Base-by-base conservation (phyloP, 1,140 invertebrate genomes). In the Teleogryllus occipitalis region DNA sequence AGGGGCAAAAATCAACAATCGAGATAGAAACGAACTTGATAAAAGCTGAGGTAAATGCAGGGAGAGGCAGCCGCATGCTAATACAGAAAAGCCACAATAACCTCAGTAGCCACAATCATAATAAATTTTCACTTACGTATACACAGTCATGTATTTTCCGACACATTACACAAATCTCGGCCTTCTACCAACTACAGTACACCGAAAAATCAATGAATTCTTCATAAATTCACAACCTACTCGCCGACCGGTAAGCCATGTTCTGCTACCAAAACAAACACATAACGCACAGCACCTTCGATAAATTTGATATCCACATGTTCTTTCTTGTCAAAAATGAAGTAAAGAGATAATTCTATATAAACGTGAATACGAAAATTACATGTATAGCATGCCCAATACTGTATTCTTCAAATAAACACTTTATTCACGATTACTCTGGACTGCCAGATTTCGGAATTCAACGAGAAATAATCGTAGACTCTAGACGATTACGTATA, bases 221-320 rank as follows among this genome's bases (percentile, higher is more conserved):
- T 65, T 65, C 54, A 65, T 65, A 65, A 65, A 65, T 65, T 65
- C 54, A 65, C 54, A 65, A 65, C 54, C 54, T 18, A 65, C 54
- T 65, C 54, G 54, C 54, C 54, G 10, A 65, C 54, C 54, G 54
- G 54, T 65, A 65, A 65, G 54, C 54, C 54, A 65, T 65, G 54
- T 65, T 65, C 54, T 65, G 54, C 54, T 65, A 65, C 54, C 54
- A 65, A 65, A 65, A 65, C 54, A 65, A 65, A 65, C 54, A 65
- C 54, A 65, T 65, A 65, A 65, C 54, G 54, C 54, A 65, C 54
- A 14, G 54, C 54, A 65, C 54, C 54, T 14, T 18, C 18, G 10
- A 65, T 18, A 14, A 65, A 65, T 10, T 65, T 18, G 54, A 65
- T 65, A 65, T 14, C 54, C 54, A 65, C 54, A 65, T 65, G 54